Base-by-base conservation (phyloP, 2,113 vertebrate species). In the Carassius auratus region DNA sequence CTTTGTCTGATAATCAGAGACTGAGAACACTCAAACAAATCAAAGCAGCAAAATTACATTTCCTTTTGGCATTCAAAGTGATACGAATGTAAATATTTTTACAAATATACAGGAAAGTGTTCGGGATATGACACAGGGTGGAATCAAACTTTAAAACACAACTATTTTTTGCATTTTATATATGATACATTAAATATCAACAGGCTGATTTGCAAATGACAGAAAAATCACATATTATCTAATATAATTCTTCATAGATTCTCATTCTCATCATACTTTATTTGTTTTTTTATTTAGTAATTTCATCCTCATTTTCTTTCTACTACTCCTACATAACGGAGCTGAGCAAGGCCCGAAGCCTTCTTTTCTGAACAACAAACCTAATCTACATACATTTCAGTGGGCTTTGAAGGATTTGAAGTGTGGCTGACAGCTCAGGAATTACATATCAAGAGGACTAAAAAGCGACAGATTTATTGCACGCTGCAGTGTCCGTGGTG, bases 401-500 rank as follows among this genome's bases (percentile, higher is more conserved):
- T 75, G 78, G 88, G 15, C 85, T 69, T 59, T 59, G 30, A 73
- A 59, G 89, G 92, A 93, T 91, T 87, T 91, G 91, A 89, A 91
- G 77, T 86, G 86, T 76, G 50, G 73, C 80, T 83, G 90, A 93
- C 91, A 89, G 91, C 86, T 89, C 89, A 89, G 91, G 88, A 92
- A 93, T 92, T 84, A 69, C 89, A 93, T 84, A 92, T 94, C 92
- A 92, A 89, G 90, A 87, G 86, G 90, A 91, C 89, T 92, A 90
- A 92, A 85, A 77, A 86, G 86, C 92, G 92, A 91, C 90, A 91
- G 93, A 94, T 95, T 93, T 92, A 92, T 89, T 88, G 89, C 86
- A 48, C 59, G 88, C 90, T 89, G 90, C 89, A 89, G 91, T 89
- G 91, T 93, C 93, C 89, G 62, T 85, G 87, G 50, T 78, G 78